phyloP scores from a whole-genome alignment of 2,113 vertebrate species.

The Diglossa brunneiventris region DNA sequence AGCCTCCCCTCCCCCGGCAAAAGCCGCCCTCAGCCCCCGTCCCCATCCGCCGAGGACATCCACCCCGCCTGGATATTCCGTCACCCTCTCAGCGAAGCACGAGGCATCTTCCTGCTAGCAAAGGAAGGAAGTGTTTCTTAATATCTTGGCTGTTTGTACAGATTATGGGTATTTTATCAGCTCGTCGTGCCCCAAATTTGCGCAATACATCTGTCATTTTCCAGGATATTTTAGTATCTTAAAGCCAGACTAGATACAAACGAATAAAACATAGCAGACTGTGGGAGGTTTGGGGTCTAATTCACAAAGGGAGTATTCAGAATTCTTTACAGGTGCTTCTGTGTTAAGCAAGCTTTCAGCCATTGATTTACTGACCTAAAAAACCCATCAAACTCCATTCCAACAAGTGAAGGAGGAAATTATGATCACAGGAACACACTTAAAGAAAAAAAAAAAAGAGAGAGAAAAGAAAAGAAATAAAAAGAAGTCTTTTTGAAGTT shows the following conservation, averaged over 20 bases:
- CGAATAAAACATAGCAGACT: constrained; percentile 25
- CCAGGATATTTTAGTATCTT: not conserved
- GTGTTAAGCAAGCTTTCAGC: constrained; percentile 66
- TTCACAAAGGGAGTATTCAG: constrained; percentile 58
- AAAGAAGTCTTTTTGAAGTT: constrained; percentile 62
- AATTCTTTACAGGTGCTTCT: constrained; percentile 72
- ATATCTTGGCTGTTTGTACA: not conserved
- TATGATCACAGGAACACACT: constrained; percentile 60
- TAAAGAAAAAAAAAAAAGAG: not conserved
- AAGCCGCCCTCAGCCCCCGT: not conserved
- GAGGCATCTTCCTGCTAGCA: not conserved
- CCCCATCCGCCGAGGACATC: not conserved
- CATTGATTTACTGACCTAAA: constrained; percentile 76
- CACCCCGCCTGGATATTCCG: rapidly evolving
- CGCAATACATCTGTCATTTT: not conserved
- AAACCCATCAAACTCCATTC: constrained; percentile 65
- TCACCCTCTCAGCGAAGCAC: not conserved
- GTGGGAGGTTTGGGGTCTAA: constrained; percentile 42
- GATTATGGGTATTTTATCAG: not conserved
- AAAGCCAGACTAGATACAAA: not conserved
- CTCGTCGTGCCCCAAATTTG: not conserved
- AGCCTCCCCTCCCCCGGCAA: not conserved
- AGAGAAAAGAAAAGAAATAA: not conserved
- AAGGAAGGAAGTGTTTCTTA: not conserved
- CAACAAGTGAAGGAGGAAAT: constrained; percentile 63